Base-by-base conservation (phyloP, 1,140 invertebrate genomes). In the Colletes latitarsis region DNA sequence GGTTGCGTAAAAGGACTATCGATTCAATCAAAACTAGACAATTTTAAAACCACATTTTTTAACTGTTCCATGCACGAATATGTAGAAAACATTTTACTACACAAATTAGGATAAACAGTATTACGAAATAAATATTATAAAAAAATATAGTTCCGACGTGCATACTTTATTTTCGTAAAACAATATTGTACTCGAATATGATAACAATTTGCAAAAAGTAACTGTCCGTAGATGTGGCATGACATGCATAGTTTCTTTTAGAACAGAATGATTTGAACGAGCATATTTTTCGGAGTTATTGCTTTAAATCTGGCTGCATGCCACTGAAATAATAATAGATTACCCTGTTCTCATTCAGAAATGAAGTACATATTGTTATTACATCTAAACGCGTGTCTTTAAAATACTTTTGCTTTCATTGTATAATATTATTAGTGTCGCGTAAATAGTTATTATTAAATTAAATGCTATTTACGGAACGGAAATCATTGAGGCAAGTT, bases 271-370 rank as follows among this genome's bases (percentile, higher is more conserved):
- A 49, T 21, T 60, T 21, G 3, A 8, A 52, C 8, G 60, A 70
- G 64, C 55, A 53, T 64, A 84, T 88, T 82, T 88, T 82, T 69
- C 76, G 66, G 30, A 19, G 49, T 67, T 60, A 52, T 85, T 83
- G 78, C 60, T 77, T 58, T 30, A 79, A 85, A 76, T 73, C 73
- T 91, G 89, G 90, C 87, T 63, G 66, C 52, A 62, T 64, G 89
- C 90, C 90, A 90, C 70, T 82, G 74, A 85, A 88, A 89, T 82
- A 90, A 90, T 88, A 89, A 90, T 91, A 91, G 88, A 82, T 71
- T 68, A 63, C 41, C 82, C 66, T 30, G 75, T 52, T 81, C 78
- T 58, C 77, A 64, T 70, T 72, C 19, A 30, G 55, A 79, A 63
- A 69, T 43, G 52, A 39, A 30, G 21, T 58, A 39, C 3, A 49